Base-by-base conservation (phyloP, 2,888 invertebrate genomes). In the Caenorhabditis auriculariae region DNA sequence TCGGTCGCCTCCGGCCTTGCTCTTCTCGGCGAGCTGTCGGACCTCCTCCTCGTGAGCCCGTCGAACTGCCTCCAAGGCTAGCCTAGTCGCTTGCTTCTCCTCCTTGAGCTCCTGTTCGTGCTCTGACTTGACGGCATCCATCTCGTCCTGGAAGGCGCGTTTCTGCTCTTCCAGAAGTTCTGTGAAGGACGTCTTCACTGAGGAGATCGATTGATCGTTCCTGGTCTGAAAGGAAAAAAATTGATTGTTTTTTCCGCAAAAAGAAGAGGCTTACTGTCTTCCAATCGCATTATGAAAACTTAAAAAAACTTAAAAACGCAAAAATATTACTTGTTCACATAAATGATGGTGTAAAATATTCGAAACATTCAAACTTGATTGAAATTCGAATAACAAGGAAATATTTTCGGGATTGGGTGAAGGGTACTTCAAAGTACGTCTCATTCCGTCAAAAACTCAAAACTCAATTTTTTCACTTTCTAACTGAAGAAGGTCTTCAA, bases 51-150 rank as follows among this genome's bases (percentile, higher is more conserved):
- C 76, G 58, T 81, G 81, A 28, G 73, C 71, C 32, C 79, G 52
- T 42, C 75, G 64, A 27, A 81, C 76, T 3, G 75, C 79, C 54
- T 81, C 81, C 17, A 81, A 54, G 5, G 81, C 80, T 43, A 76
- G 52, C 56, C 70, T 54, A 4, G 78, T 78, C 19, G 77, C 77
- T 29, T 72, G 57, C 56, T 78, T 78, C 65, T 78, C 78, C 24
- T 78, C 78, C 37, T 76, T 74, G 52, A 78, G 41, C 59, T 77
- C 75, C 39, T 66, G 51, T 17, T 64, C 57, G 54, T 77, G 77
- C 39, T 78, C 76, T 35, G 54, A 55, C 35, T 59, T 60, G 28
- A 78, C 54, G 6, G 42, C 50, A 17, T 71, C 69, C 24, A 77
- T 46, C 42, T 73, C 70, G 1, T 63, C 65, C 23, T 74, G 75